Base-by-base conservation (phyloP, 2,797 vertebrate species). In the Synaphobranchus kaupii region DNA sequence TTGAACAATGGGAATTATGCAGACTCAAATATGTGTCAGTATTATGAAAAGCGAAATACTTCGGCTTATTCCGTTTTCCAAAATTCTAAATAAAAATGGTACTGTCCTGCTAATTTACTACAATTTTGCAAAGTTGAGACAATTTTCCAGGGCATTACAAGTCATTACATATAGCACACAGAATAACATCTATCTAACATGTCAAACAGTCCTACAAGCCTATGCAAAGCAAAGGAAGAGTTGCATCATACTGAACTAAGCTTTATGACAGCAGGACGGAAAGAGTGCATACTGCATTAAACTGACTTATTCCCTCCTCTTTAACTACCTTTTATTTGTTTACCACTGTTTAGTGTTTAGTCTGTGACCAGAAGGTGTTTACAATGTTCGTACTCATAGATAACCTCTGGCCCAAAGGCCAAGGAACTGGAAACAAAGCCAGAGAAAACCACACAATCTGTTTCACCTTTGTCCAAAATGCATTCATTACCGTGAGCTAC, bases 291-390 rank as follows among this genome's bases (percentile, higher is more conserved):
- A 47, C 6, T 5, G 22, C 15, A 8, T 9, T 48, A 39, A 25
- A 81, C 78, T 50, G 47, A 50, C 78, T 22, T 44, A 20, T 22
- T 8, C 15, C 17, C 73, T 76, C 20, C 20, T 20, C 73, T 81
- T 28, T 81, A 7, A 81, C 44, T 25, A n/a, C 78, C 78, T 81
- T 78, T 20, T 78, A 47, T 78, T 81, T 81, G 47, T 81, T 81
- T 52, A 63, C 80, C 60, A 82, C 58, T 52, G 44, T 39, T 68
- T 68, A 60, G 17, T 52, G 44, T 39, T 68, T 68, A 60, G 17
- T 71, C 39, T 34, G 56, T 66, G 12, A 81, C 34, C 34, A 39
- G 34, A 63, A 84, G 28, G 56, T 52, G 56, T 22, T 68, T 47
- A 86, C 17, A 83, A 25, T 71, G 13, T 39, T 76, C 31, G 20